Evolutionary conservation across 2,888 invertebrate genomes (phyloP).

Genomic region (Hololepta plana): DNA sequence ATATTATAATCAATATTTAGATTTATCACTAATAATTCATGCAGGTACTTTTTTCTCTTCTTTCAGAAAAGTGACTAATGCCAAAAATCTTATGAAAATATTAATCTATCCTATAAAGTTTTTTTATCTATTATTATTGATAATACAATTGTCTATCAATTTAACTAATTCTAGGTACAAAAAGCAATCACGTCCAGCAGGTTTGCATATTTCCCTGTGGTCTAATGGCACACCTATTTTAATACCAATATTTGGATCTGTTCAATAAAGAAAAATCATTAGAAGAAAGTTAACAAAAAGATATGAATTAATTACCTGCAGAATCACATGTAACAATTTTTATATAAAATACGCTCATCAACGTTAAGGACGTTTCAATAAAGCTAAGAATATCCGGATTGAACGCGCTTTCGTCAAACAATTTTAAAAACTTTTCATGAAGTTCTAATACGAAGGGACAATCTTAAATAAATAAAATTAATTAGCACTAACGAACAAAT

Average conservation of each 20-base stretch:
- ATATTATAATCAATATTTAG: too few relatives aligned
- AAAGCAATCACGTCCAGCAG: slow-evolving; percentile 46
- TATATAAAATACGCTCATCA: slow-evolving; percentile 55
- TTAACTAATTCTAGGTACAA: slow-evolving; percentile 47
- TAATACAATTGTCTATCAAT: slow-evolving; percentile 32
- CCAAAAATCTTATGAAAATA: too few relatives aligned
- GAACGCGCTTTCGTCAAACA: slow-evolving; percentile 33
- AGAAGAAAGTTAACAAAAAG: neutral
- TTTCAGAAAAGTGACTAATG: too few relatives aligned
- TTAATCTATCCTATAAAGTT: too few relatives aligned
- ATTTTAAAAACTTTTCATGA: slow-evolving; percentile 40
- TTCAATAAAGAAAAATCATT: slow-evolving; percentile 11
- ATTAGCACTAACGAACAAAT: neutral
- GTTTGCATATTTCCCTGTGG: slow-evolving; percentile 78
- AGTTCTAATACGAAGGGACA: slow-evolving; percentile 47
- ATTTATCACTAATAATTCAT: too few relatives aligned
- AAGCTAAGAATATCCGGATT: slow-evolving; percentile 49
- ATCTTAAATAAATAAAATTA: slow-evolving; percentile 31
- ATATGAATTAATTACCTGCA: slow-evolving; percentile 36
- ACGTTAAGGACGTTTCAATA: slow-evolving; percentile 59
- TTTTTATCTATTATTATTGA: too few relatives aligned
- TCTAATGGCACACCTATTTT: slow-evolving; percentile 57
- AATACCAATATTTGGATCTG: slow-evolving; percentile 67
- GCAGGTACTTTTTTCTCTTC: too few relatives aligned
- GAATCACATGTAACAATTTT: slow-evolving; percentile 62